Percentiles rank a stretch among this genome's conserved stretches.
These are phyloP conservation scores for Xiphophorus maculatus DNA, from an alignment of 2,113 vertebrate genomes.

Conservation along the genomic window DNA sequence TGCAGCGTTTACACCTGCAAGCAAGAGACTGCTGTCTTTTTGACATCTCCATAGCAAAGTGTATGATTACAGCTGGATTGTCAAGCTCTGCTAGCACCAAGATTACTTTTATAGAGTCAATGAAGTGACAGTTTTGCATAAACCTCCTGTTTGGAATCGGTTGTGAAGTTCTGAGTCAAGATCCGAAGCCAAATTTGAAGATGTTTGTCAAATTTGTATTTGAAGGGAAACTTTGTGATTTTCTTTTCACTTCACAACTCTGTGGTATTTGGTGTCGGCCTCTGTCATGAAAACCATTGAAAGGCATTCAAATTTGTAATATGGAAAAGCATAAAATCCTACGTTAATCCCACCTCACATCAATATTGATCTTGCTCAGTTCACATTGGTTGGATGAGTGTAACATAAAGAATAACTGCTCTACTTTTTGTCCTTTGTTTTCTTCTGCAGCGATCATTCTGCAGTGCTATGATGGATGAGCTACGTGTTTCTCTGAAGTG, in stretches of 20 bases:
- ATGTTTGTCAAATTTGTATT: neutral
- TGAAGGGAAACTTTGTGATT: neutral
- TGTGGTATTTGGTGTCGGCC: neutral
- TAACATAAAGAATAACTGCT: neutral
- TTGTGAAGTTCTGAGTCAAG: too few species aligned
- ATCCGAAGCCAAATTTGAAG: too few species aligned
- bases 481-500: slow-evolving; percentile 96
- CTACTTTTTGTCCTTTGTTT: slow-evolving; percentile 20
- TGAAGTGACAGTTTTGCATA: too few species aligned
- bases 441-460: slow-evolving; percentile 91
- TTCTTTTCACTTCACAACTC: neutral
- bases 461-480: slow-evolving; percentile 98
- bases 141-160: too few species aligned
- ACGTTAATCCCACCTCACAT: neutral
- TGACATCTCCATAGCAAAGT: too few species aligned
- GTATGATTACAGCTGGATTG: too few species aligned
- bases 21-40: too few species aligned
- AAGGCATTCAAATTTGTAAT: too few species aligned
- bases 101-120: too few species aligned
- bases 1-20: too few species aligned
- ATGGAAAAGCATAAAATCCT: neutral
- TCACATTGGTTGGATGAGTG: neutral
- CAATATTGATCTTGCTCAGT: neutral
- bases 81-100: too few species aligned
- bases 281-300: neutral